phyloP scores from a whole-genome alignment of 1,140 invertebrate species.

The Drosophila equinoxialis region DNA sequence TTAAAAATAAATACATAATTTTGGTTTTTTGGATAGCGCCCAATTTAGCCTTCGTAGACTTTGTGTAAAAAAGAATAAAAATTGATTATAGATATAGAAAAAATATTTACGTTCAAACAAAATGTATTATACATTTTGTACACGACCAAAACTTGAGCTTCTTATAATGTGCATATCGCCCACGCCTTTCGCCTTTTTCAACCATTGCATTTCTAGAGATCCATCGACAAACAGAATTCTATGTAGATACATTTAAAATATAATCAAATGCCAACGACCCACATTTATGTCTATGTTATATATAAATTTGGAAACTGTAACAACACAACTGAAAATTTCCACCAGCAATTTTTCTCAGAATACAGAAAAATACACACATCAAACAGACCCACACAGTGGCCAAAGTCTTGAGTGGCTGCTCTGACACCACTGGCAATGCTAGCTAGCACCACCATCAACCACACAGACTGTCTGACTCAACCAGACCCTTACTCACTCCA shows the following conservation, averaged over 20 bases:
- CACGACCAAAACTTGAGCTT: too few relatives aligned
- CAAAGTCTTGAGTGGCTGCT: not conserved
- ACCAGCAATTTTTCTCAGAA: constrained; percentile 31
- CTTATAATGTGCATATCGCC: not conserved
- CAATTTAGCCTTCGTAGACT: too few relatives aligned
- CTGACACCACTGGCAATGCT: not conserved
- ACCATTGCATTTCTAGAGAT: not conserved
- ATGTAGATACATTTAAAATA: constrained; percentile 22
- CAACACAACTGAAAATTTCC: constrained; percentile 47
- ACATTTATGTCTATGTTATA: constrained; percentile 39
- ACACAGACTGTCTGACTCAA: not conserved
- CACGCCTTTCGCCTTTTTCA: constrained; percentile 15
- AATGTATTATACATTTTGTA: too few relatives aligned
- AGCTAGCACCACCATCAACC: too few relatives aligned
- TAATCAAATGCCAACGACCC: constrained; percentile 51
- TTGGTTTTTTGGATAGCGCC: too few relatives aligned
- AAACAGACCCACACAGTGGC: constrained; percentile 1
- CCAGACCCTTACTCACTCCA: not conserved
- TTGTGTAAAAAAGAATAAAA: too few relatives aligned
- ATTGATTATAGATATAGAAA: too few relatives aligned
- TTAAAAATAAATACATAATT: too few relatives aligned
- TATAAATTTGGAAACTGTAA: constrained; percentile 48
- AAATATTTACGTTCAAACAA: too few relatives aligned
- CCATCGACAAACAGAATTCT: not conserved
- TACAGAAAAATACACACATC: not conserved